Percentiles rank a stretch among this genome's conserved stretches.
Evolutionary conservation across 2,888 invertebrate genomes (phyloP).

Genomic region (Macrophya alboannulata): DNA sequence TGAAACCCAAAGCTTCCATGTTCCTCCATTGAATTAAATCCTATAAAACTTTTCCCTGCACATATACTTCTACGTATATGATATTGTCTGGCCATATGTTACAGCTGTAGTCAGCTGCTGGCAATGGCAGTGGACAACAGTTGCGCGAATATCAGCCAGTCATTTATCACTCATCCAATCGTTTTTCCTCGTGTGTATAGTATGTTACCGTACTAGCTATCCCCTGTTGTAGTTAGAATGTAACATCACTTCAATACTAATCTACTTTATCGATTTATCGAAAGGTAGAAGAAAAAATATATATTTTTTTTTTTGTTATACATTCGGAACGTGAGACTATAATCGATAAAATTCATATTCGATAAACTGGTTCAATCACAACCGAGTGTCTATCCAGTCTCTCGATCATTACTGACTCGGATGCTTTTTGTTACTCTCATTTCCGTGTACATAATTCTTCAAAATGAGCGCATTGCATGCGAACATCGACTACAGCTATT

Average conservation of each 20-base stretch:
- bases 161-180: slow-evolving; percentile 31
- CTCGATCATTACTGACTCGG: no score
- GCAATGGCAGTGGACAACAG: slow-evolving; percentile 32
- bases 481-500: no score
- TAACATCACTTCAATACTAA: neutral
- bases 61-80: neutral
- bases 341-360: neutral
- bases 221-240: neutral
- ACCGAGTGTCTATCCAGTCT: neutral
- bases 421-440: no score
- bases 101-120: slow-evolving; percentile 38
- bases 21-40: neutral
- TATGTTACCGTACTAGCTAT: neutral
- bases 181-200: neutral
- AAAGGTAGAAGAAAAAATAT: neutral
- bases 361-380: neutral
- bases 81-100: slow-evolving; percentile 45
- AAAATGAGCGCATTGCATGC: neutral
- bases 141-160: slow-evolving; percentile 36
- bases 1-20: neutral
- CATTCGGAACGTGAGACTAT: neutral
- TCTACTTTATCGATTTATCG: slow-evolving; percentile 11
- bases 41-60: neutral
- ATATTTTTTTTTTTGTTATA: no score
- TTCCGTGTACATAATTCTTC: no score